Percentiles rank a stretch among this genome's conserved stretches.
Evolutionary conservation across 2,888 invertebrate genomes (phyloP).

Genomic region (Stomorhina lunata): DNA sequence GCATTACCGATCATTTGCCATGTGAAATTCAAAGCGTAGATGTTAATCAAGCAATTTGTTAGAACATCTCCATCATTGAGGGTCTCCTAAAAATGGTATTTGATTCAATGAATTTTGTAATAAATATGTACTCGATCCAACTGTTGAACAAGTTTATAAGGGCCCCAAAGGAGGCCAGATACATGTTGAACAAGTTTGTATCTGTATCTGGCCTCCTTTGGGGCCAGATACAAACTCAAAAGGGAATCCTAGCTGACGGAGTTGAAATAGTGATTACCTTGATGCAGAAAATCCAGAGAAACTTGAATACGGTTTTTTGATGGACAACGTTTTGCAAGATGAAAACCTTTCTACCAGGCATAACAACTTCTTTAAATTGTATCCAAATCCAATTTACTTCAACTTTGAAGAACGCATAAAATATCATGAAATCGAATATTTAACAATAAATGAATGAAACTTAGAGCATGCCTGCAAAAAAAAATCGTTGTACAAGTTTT

Average conservation of each 20-base stretch:
- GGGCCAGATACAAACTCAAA: no score
- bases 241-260: constrained; percentile 93
- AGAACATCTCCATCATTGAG: constrained; percentile 89
- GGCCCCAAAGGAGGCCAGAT: constrained; percentile 87
- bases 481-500: constrained; percentile 93
- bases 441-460: no score
- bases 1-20: constrained; percentile 88
- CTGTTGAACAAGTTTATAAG: constrained; percentile 91
- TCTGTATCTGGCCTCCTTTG: no score
- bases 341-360: constrained; percentile 81
- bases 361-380: constrained; percentile 89
- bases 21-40: constrained; percentile 90
- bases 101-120: constrained; percentile 91
- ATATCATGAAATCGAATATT: constrained; percentile 96
- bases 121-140: constrained; percentile 94
- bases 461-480: constrained; percentile 95
- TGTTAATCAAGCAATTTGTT: constrained; percentile 88
- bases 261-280: constrained; percentile 84
- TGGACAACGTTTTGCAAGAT: constrained; percentile 94
- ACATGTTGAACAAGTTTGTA: no score
- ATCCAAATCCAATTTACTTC: constrained; percentile 94
- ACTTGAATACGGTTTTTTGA: constrained; percentile 95
- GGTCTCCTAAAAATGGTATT: constrained; percentile 89
- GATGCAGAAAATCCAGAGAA: constrained; percentile 90
- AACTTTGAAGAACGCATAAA: constrained; percentile 93